phyloP scores from a whole-genome alignment of 1,140 invertebrate species.

The Drosophila nigrodunni region DNA sequence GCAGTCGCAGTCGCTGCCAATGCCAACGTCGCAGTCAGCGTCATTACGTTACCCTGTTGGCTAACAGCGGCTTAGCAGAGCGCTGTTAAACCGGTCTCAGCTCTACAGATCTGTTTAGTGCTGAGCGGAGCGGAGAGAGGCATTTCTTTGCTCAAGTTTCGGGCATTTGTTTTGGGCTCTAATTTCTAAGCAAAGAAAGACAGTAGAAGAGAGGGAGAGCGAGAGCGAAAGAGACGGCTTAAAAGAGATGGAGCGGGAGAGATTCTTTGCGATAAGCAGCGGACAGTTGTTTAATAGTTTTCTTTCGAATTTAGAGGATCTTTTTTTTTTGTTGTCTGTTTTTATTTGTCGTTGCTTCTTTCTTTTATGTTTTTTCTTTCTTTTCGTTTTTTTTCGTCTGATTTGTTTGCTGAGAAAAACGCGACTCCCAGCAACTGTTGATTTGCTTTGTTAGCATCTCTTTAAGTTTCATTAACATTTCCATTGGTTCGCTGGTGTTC shows the following conservation, averaged over 20 bases:
- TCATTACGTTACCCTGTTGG: slow-evolving; percentile 47
- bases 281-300: slow-evolving; percentile 81
- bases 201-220: slow-evolving; percentile 31
- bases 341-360: slow-evolving; percentile 35
- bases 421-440: slow-evolving; percentile 48
- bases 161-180: slow-evolving; percentile 79
- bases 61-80: slow-evolving; percentile 61
- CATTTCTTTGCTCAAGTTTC: slow-evolving; percentile 50
- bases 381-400: slow-evolving; percentile 24
- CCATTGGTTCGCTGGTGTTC: slow-evolving; percentile 10
- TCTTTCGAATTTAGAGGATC: slow-evolving; percentile 73
- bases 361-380: slow-evolving; percentile 37
- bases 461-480: slow-evolving; percentile 78
- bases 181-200: slow-evolving; percentile 79
- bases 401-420: slow-evolving; percentile 78
- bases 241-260: slow-evolving; percentile 39
- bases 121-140: neutral
- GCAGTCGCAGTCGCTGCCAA: slow-evolving; percentile 8
- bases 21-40: slow-evolving; percentile 7
- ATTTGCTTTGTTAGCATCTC: slow-evolving; percentile 71
- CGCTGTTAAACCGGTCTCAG: slow-evolving; percentile 69
- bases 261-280: slow-evolving; percentile 67
- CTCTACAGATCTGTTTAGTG: slow-evolving; percentile 2
- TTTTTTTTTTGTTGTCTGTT: neutral
- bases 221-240: neutral